Evolutionary conservation across 1,140 invertebrate species (phyloP), one percentile per base, ranked within the genome.

Genomic region (Drosophila lini): DNA sequence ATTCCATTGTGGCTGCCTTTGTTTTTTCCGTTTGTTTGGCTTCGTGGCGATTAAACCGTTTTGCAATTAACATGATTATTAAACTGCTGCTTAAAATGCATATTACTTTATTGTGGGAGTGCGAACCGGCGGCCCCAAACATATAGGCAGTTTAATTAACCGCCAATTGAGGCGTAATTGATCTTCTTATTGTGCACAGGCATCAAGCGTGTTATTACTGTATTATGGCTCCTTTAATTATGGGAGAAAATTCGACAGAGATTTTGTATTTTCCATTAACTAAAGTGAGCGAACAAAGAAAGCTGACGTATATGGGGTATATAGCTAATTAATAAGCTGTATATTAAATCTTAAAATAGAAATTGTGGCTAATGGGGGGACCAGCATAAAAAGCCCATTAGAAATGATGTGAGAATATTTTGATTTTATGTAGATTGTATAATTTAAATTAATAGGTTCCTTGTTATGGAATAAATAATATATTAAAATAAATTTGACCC

Each of bases 21-120:
- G 42, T 38, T 65, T 28, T 16, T 48, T 3, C n/a, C 22, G 45
- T 47, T 47, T 32, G 28, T n/a, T 36, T 38, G 31, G n/a, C 28
- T 36, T 16, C 8, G 31, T 36, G 41, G 63, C 36, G 55, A 71
- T 59, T 71, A 50, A 48, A 59, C 53, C n/a, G 69, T 71, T 73
- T 73, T 73, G 69, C 31, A 73, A 73, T 71, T 73, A 71, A 73
- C 62, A 68, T 68, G 62, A 42, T 68, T 68, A 68, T 67, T 67
- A 68, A 67, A 65, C 34, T 70, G 50, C 69, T 73, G 53, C 36
- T 73, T 73, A 71, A 71, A 71, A 70, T 73, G 65, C 67, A 73
- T 73, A 71, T 71, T 59, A 59, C 69, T 73, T 71, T 47, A 71
- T 73, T 71, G 67, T 71, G 53, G 42, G 64, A 28, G 42, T 58